These are phyloP conservation scores for Heliconius eleuchia DNA, from an alignment of 1,140 invertebrate species.

Conservation along the genomic window DNA sequence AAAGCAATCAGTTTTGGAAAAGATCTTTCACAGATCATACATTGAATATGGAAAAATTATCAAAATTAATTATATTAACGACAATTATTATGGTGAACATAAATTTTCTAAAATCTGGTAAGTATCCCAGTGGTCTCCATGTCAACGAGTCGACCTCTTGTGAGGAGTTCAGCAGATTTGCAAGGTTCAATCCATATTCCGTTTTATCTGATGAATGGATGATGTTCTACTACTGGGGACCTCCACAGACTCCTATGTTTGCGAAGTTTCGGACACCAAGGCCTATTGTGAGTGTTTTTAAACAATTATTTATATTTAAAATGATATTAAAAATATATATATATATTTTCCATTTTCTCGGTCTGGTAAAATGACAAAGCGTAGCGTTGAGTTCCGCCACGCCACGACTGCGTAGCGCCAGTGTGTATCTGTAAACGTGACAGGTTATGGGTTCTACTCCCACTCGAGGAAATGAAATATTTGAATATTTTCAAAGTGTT, in stretches of 20 bases:
- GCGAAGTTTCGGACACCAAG: conserved; percentile 26
- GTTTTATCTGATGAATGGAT: conserved; percentile 54
- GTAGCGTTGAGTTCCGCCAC: no score
- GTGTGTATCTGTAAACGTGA: no score
- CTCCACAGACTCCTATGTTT: conserved; percentile 34
- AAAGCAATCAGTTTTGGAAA: background rate
- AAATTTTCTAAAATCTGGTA: background rate
- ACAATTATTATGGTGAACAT: background rate
- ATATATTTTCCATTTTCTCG: no score
- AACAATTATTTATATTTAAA: no score
- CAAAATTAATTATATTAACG: background rate
- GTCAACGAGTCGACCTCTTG: conserved; percentile 48
- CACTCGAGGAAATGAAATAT: no score
- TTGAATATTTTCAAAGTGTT: no score
- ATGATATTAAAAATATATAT: no score
- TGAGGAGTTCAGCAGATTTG: conserved; percentile 51
- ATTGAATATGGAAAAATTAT: background rate
- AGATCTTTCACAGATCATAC: background rate
- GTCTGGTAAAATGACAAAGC: no score
- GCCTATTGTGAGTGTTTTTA: background rate
- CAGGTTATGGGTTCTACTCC: no score
- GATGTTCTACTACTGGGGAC: conserved; percentile 61
- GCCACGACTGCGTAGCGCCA: no score
- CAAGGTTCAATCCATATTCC: conserved; percentile 60
- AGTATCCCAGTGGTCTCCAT: conserved; percentile 32